Evolutionary conservation across 2,797 vertebrate species (phyloP), one percentile per base, ranked within the genome.

Genomic region (Euthynnus affinis): DNA sequence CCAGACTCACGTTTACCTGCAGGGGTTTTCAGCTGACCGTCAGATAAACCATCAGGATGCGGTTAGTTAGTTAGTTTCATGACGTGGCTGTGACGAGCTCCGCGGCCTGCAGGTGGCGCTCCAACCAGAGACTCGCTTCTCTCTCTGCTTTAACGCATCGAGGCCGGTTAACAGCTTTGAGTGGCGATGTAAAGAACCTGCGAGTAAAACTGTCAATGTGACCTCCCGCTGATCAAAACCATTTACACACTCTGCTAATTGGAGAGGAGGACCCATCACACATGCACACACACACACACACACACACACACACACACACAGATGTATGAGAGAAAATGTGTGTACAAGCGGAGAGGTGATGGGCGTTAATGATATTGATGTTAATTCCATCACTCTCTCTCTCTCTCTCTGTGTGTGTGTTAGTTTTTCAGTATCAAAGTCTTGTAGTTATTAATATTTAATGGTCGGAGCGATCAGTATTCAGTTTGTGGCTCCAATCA

Each of bases 391-490:
- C 85, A 80, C 62, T 40, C 4, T 34, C n/a, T 46, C 60, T 49
- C n/a, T 73, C 68, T 62, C 12, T 66, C 27, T 27, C 37, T 15
- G 42, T 29, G 40, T 67, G 63, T 59, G 40, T 48, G 52, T 61
- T 29, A 42, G 65, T 73, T 57, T 71, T 69, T 57, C 34, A 67
- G 74, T 85, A 91, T 90, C 85, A 90, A 89, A 90, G 87, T 80
- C 75, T 84, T 73, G 27, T 74, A 61, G 59, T 85, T 77, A 87
- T 92, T 82, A 90, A 92, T 92, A 82, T 88, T 91, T 91, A 23
- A 91, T 90, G 73, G 56, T 49, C 6, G 56, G 53, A 60, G 72
- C 81, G 89, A 91, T 92, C 86, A 90, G 89, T 90, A 91, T 92
- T 92, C 89, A 88, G 83, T 84, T 61, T 78, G 80, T 79, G 29